Percentiles rank a stretch among this genome's conserved stretches.
These are phyloP conservation scores for Nycteola revayana DNA, from an alignment of 2,888 invertebrate species.

Conservation along the genomic window DNA sequence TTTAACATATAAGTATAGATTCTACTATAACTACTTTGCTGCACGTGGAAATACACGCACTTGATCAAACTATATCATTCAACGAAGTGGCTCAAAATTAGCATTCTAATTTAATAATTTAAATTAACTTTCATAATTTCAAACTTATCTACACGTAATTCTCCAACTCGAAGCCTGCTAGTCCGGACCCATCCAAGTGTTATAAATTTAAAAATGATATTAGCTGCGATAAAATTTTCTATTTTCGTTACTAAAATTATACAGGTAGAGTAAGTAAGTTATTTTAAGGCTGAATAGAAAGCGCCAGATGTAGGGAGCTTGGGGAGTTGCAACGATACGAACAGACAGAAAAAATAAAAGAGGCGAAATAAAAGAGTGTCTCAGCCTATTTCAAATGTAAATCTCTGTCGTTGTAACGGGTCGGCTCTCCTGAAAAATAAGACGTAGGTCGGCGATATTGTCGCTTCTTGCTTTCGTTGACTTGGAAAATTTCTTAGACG, in stretches of 20 bases:
- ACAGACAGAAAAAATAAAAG: constrained; percentile 53
- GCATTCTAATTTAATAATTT: constrained; percentile 38
- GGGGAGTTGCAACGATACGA: constrained; percentile 33
- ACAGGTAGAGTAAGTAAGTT: constrained; percentile 23
- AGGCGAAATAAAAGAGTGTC: constrained; percentile 61
- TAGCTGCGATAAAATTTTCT: constrained; percentile 24
- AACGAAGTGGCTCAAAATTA: no score
- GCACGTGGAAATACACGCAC: no score
- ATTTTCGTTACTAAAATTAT: constrained; percentile 27
- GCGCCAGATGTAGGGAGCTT: constrained; percentile 18
- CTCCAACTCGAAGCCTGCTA: constrained; percentile 19
- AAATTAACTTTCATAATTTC: constrained; percentile 38
- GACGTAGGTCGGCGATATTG: constrained; percentile 66
- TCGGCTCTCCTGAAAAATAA: constrained; percentile 66
- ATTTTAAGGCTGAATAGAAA: constrained; percentile 13
- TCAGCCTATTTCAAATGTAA: constrained; percentile 74
- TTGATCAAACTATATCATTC: no score
- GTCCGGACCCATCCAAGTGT: constrained; percentile 24
- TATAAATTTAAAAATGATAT: constrained; percentile 29
- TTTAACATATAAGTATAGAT: no score
- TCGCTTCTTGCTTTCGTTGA: constrained; percentile 65
- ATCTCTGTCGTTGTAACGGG: constrained; percentile 71
- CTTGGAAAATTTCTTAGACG: constrained; percentile 62
- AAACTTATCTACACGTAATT: constrained; percentile 23
- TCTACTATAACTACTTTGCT: no score